Conservation (phyloP, 2,113 vertebrate genomes). For the Carollia perspicillata region DNA sequence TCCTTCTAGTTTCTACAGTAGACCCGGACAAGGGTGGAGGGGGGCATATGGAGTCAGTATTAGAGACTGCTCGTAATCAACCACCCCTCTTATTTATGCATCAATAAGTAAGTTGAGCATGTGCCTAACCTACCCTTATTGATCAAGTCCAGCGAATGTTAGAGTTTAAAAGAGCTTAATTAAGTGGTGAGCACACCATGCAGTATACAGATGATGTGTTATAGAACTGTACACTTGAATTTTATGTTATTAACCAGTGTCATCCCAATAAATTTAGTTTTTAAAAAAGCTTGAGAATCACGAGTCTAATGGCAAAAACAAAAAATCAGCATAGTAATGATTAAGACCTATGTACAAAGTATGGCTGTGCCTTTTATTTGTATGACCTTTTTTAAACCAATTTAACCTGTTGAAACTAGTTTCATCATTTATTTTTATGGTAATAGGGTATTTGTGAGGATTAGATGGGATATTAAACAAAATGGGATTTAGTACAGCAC, state of each 20-base stretch:
- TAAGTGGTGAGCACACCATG: no score
- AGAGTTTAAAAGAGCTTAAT: neutral
- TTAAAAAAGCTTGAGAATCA: neutral
- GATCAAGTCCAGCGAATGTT: neutral
- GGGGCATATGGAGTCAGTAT: neutral
- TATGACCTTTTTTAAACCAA: neutral
- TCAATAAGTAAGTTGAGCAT: neutral
- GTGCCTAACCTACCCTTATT: neutral
- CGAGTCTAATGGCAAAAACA: neutral
- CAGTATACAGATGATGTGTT: no score
- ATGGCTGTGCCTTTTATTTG: neutral
- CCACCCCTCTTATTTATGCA: neutral
- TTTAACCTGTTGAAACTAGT: neutral
- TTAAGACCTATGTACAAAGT: neutral
- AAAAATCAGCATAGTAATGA: neutral
- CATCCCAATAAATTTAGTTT: no score
- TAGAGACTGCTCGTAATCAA: neutral
- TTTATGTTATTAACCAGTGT: no score
- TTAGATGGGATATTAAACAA: neutral
- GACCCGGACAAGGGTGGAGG: neutral
- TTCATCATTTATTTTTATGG: slow-evolving; percentile 11
- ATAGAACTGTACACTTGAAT: no score
- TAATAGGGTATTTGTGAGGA: neutral
- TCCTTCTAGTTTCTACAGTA: neutral
- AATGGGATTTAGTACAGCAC: neutral